Evolutionary conservation across 2,797 vertebrate genomes (phyloP).

Genomic region (Tangara arthus): DNA sequence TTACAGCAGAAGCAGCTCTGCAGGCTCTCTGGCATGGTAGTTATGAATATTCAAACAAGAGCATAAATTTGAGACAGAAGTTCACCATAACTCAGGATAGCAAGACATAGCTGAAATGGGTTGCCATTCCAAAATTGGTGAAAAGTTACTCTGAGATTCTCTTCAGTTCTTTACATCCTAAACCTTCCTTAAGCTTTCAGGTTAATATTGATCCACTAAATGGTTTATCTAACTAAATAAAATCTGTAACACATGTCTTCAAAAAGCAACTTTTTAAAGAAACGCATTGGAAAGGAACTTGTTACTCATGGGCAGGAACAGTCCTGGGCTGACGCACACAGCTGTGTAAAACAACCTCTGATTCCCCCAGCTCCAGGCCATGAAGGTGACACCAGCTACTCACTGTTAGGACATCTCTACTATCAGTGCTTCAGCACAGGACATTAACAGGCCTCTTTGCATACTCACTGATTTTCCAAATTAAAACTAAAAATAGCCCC

Average conservation of each 20-base stretch:
- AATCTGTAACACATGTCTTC: background rate
- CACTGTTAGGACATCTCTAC: background rate
- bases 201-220: background rate
- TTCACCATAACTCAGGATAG: background rate
- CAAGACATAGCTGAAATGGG: rapidly evolving
- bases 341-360: background rate
- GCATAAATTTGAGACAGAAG: background rate
- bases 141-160: background rate
- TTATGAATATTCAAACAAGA: background rate
- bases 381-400: background rate
- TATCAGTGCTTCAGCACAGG: background rate
- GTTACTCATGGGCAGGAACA: background rate
- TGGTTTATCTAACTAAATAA: background rate
- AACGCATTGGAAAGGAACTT: background rate
- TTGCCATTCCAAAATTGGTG: background rate
- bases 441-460: background rate
- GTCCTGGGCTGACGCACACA: background rate
- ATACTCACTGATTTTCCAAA: background rate
- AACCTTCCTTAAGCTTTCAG: background rate
- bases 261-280: background rate
- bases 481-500: constrained; percentile 23
- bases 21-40: background rate
- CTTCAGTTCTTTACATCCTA: background rate
- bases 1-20: background rate
- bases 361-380: background rate